Conservation (phyloP, 2,888 invertebrate genomes). For the Hemaris fuciformis region DNA sequence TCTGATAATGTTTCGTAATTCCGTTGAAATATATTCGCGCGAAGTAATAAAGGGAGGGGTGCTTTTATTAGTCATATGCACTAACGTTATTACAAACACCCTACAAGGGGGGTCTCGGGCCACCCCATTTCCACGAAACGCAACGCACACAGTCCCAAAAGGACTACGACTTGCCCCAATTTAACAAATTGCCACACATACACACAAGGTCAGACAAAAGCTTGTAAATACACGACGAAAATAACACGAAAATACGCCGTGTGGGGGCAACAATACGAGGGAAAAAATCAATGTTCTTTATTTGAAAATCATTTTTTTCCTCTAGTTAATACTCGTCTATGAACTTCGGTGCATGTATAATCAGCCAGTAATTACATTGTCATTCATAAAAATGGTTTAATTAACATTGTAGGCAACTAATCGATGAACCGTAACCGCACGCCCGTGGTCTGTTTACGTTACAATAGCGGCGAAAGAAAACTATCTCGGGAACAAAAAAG, state of each 20-base stretch:
- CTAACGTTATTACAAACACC: conserved; percentile 33
- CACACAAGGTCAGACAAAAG: conserved; percentile 42
- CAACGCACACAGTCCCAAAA: conserved; percentile 34
- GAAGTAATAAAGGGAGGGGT: conserved; percentile 13
- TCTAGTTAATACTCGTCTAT: conserved; percentile 22
- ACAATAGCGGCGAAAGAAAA: conserved; percentile 47
- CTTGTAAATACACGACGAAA: conserved; percentile 21
- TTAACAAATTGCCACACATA: conserved; percentile 36
- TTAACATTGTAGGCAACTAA: conserved; percentile 63
- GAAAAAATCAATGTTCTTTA: conserved; percentile 36
- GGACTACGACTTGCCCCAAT: conserved; percentile 38
- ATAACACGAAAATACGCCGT: conserved; percentile 30
- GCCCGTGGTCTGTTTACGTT: conserved; percentile 66
- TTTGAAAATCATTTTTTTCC: conserved; percentile 24
- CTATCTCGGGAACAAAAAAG: conserved; percentile 46
- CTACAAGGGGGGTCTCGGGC: conserved; percentile 42
- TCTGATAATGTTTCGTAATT: conserved; percentile 10
- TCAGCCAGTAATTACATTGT: conserved; percentile 44
- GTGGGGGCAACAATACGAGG: conserved; percentile 27
- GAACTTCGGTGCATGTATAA: conserved; percentile 32
- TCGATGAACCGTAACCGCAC: conserved; percentile 63
- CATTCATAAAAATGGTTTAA: conserved; percentile 71
- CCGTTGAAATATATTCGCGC: neutral
- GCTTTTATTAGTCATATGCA: conserved; percentile 39
- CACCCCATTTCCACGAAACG: conserved; percentile 56